phyloP scores from a whole-genome alignment of 2,113 vertebrate genomes.

The Salvelinus sp. region DNA sequence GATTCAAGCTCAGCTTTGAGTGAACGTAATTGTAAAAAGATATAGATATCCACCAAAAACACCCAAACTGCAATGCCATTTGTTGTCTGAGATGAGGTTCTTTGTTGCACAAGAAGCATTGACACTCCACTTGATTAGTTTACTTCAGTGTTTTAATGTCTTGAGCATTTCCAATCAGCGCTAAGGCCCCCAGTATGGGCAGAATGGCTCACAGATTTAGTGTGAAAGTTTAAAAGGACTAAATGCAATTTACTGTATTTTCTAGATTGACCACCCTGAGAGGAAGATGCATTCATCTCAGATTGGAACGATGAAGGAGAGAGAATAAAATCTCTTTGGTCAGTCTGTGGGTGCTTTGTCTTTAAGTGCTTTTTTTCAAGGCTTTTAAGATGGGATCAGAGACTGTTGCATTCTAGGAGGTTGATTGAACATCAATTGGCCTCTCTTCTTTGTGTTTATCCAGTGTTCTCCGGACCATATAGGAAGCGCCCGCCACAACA shows the following conservation, averaged over 20 bases:
- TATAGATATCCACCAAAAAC: no score
- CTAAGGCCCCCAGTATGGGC: constrained; percentile 44
- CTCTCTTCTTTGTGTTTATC: neutral
- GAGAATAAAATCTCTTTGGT: constrained; percentile 59
- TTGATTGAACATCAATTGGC: constrained; percentile 37
- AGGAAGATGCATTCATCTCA: constrained; percentile 58
- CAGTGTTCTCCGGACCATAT: constrained; percentile 49
- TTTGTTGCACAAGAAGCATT: neutral
- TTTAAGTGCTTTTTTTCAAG: constrained; percentile 63
- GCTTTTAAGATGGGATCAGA: constrained; percentile 70
- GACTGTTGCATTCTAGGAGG: constrained; percentile 52
- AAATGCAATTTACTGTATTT: constrained; percentile 58
- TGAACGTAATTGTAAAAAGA: no score
- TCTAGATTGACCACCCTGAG: constrained; percentile 59
- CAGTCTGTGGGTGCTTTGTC: constrained; percentile 51
- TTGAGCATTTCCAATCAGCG: constrained; percentile 53
- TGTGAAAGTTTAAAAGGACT: constrained; percentile 69
- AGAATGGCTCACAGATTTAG: constrained; percentile 22
- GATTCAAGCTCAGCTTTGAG: no score
- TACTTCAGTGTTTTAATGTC: constrained; percentile 25
- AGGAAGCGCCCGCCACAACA: constrained; percentile 42
- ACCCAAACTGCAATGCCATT: neutral
- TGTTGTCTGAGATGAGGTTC: neutral
- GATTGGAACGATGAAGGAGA: constrained; percentile 57
- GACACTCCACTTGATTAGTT: constrained; percentile 14